Percentiles rank a stretch among this genome's conserved stretches.
These are phyloP conservation scores for Melopsittacus undulatus DNA, from an alignment of 2,797 vertebrate species.

Conservation along the genomic window DNA sequence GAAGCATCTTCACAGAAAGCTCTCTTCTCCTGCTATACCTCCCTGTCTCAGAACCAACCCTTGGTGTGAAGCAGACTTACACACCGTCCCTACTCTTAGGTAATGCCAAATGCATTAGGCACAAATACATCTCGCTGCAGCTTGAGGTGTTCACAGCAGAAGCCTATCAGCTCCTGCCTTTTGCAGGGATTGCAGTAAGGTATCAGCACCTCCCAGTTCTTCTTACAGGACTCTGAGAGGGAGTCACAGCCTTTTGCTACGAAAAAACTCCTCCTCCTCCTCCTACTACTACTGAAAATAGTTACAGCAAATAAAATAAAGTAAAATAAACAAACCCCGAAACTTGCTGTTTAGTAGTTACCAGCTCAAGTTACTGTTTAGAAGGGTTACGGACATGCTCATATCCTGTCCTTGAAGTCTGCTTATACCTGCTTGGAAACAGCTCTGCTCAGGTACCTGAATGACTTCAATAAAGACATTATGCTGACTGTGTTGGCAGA, in stretches of 20 bases:
- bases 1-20: constrained; percentile 6
- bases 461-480: constrained; percentile 11
- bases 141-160: neutral
- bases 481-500: constrained; percentile 16
- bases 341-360: neutral
- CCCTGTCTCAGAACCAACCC: neutral
- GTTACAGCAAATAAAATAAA: neutral
- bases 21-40: neutral
- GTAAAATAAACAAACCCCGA: neutral
- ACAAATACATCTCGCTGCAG: neutral
- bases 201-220: neutral
- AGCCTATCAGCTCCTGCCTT: neutral
- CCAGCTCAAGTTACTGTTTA: neutral
- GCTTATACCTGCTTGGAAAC: neutral
- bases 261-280: neutral
- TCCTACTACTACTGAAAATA: neutral
- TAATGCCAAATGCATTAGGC: neutral
- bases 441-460: neutral
- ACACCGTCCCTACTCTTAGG: neutral
- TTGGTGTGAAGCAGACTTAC: neutral
- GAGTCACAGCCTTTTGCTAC: fast-evolving
- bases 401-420: neutral
- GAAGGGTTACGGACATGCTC: neutral
- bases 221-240: neutral
- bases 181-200: neutral